A percentile compares a stretch with the other conserved stretches of the same genome.
phyloP scores from a whole-genome alignment of 2,113 vertebrate genomes.

The Corapipo altera region DNA sequence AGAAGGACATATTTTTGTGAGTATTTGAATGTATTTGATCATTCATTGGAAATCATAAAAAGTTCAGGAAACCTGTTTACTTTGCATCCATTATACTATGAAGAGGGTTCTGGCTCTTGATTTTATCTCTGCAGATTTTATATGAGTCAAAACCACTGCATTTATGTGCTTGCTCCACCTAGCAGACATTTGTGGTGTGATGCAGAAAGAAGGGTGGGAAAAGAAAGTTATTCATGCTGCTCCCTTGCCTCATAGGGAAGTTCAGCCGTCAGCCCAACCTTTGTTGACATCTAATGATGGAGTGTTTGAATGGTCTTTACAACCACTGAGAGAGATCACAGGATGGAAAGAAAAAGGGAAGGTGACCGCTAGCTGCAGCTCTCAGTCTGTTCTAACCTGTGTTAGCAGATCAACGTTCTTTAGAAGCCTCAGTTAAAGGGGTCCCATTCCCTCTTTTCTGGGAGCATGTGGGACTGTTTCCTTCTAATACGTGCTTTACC shows the following conservation, averaged over 20 bases:
- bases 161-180: background rate
- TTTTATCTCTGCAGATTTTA: background rate
- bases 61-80: background rate
- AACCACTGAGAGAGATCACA: background rate
- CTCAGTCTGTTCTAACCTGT: background rate
- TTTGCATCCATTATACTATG: background rate
- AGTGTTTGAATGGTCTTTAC: background rate
- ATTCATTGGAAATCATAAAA: background rate
- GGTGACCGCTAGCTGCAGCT: background rate
- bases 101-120: background rate
- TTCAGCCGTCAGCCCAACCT: background rate
- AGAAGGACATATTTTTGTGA: background rate
- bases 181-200: background rate
- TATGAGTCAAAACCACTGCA: background rate
- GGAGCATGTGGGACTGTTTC: background rate
- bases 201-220: background rate
- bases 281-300: background rate
- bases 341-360: background rate
- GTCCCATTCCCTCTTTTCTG: background rate
- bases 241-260: background rate
- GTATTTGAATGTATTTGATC: slow-evolving; percentile 22
- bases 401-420: background rate
- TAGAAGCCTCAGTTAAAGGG: background rate
- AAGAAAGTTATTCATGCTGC: background rate
- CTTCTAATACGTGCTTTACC: background rate